These are phyloP conservation scores for Synanthedon formicaeformis DNA, from an alignment of 2,888 invertebrate genomes.

Conservation along the genomic window DNA sequence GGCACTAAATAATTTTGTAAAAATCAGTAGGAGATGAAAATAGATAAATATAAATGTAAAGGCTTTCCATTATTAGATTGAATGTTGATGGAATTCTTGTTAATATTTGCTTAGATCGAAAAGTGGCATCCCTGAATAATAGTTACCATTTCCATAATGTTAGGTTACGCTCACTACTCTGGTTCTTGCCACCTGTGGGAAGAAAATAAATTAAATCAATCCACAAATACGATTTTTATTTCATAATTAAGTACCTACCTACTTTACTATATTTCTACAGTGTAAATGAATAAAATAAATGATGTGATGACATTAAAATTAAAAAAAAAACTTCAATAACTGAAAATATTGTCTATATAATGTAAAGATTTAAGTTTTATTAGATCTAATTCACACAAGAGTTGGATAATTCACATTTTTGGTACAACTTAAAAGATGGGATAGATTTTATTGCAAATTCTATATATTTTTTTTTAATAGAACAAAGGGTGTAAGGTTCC, in stretches of 20 bases:
- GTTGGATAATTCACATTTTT: too few species aligned
- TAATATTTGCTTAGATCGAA: conserved; percentile 19
- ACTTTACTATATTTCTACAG: background rate
- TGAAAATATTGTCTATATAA: background rate
- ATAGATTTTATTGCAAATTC: too few species aligned
- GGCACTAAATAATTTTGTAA: background rate
- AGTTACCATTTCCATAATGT: conserved; percentile 66
- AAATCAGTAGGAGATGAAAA: background rate
- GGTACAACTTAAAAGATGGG: too few species aligned
- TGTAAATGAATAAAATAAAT: background rate
- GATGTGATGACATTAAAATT: too few species aligned
- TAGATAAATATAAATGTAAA: background rate
- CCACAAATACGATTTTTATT: conserved; percentile 35
- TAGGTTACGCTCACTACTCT: conserved; percentile 65
- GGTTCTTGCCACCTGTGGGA: conserved; percentile 63
- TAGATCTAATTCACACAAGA: too few species aligned
- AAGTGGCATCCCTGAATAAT: conserved; percentile 59
- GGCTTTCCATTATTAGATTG: background rate
- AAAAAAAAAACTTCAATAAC: too few species aligned
- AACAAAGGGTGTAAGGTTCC: too few species aligned
- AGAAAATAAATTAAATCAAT: conserved; percentile 60
- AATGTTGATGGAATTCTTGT: background rate
- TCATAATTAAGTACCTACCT: conserved; percentile 3
- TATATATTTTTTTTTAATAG: too few species aligned
- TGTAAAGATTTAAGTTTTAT: too few species aligned